Evolutionary conservation across 2,797 vertebrate species (phyloP).

Genomic region (Takifugu rubripes): DNA sequence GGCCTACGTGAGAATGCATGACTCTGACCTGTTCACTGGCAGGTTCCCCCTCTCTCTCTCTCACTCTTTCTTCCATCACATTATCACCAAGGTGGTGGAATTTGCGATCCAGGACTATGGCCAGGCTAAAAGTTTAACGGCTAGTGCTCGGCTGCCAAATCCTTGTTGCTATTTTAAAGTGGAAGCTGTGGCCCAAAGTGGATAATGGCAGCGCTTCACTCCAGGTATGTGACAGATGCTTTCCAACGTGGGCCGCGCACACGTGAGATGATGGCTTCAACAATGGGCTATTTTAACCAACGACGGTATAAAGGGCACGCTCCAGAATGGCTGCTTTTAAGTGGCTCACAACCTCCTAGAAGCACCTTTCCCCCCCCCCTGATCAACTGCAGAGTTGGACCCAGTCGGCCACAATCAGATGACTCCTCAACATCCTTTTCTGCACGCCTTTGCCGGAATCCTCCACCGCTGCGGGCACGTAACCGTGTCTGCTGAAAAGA

Average conservation of each 20-base stretch:
- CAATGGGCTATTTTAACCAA: constrained; percentile 28
- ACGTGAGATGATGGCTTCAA: constrained; percentile 30
- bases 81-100: constrained; percentile 49
- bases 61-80: constrained; percentile 1
- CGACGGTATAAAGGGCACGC: constrained; percentile 1
- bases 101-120: constrained; percentile 43
- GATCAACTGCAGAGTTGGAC: constrained; percentile 32
- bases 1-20: constrained; percentile 72
- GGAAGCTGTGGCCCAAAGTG: constrained; percentile 22
- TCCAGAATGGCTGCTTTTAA: constrained; percentile 2
- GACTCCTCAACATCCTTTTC: constrained; percentile 45
- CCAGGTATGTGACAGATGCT: constrained; percentile 42
- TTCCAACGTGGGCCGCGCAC: constrained; percentile 25
- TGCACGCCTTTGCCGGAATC: constrained; percentile 28
- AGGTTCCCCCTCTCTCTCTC: not conserved
- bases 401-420: constrained; percentile 38
- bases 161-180: constrained; percentile 56
- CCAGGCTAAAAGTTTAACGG: constrained; percentile 50
- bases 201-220: constrained; percentile 28
- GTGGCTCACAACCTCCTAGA: not conserved
- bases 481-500: constrained; percentile 47
- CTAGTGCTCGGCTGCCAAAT: constrained; percentile 54
- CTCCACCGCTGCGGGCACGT: constrained; percentile 14
- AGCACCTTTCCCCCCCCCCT: constrained; percentile 11
- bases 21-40: constrained; percentile 27